Base-by-base conservation (phyloP, 2,888 invertebrate genomes). In the Dryobotodes eremita region DNA sequence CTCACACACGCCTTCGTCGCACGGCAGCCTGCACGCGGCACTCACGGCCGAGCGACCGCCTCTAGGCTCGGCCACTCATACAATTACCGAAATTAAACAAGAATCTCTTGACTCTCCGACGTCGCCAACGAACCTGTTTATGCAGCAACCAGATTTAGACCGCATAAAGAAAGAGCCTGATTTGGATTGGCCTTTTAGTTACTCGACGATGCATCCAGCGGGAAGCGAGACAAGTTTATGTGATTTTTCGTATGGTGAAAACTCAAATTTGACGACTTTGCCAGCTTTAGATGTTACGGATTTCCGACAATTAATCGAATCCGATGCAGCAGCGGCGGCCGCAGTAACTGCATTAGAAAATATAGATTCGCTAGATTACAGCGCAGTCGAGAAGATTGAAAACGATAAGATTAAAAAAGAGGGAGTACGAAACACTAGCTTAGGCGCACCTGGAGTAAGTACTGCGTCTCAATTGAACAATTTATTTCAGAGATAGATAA, bases 221-320 rank as follows among this genome's bases (percentile, higher is more conserved):
- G 90, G 90, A 7, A 93, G 90, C 68, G 94, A 94, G 75, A 92
- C 92, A 0, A 95, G 95, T 73, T 80, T 95, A 5, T 93, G 93
- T 71, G 95, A 96, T 81, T 96, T 95, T 81, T 94, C 94, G 0
- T 96, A 94, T 73, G 94, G 94, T 1, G 96, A 96, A 77, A 93
- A 92, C 46, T 85, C 94, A 0, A 92, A 90, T 73, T 87, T 93
- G 0, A 88, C 90, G 50, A 89, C 93, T 62, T 79, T 94, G 23
- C 93, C 93, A 0, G 85, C 89, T 0, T 75, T 95, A 42, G 95
- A 95, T 74, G 88, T 93, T 4, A 89, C 91, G 46, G 94, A 94
- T 72, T 95, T 94, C 80, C 93, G 93, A 78, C 94, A 95, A 53
- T 61, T 85, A 36, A 77, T 85, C 3, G 83, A 83, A 48, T 65